Percentiles rank a stretch among this genome's conserved stretches.
Evolutionary conservation across 2,797 vertebrate species (phyloP).

Genomic region (Bucorvus abyssinicus): DNA sequence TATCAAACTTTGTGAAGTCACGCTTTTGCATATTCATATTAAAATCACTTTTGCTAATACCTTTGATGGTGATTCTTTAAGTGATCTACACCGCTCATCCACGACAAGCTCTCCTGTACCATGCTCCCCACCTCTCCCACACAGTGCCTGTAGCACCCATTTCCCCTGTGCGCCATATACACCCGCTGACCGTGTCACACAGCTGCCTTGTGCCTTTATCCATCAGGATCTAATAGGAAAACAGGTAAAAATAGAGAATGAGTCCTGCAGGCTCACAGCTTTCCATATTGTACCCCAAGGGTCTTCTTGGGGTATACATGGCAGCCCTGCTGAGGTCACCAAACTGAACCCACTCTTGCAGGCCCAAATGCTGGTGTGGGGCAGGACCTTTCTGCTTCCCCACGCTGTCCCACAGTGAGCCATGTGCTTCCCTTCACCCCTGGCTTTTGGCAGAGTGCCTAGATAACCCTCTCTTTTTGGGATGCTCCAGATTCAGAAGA

Average conservation of each 20-base stretch:
- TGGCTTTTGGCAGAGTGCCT: neutral
- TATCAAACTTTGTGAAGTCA: neutral
- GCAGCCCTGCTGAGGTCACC: neutral
- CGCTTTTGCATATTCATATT: neutral
- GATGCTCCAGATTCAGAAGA: neutral
- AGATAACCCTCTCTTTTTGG: neutral
- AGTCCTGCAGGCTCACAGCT: neutral
- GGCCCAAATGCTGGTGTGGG: neutral
- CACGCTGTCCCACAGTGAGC: neutral
- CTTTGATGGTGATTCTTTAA: neutral
- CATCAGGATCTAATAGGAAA: neutral
- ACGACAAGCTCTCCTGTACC: neutral
- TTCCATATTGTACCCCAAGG: neutral
- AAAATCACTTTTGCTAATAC: neutral
- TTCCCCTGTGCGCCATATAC: neutral
- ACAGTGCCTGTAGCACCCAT: fast-evolving
- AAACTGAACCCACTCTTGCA: fast-evolving
- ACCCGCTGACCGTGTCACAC: neutral
- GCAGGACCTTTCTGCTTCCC: neutral
- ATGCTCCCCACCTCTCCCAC: neutral
- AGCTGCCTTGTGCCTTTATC: neutral
- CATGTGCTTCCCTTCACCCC: neutral
- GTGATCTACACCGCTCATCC: neutral
- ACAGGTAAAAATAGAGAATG: neutral
- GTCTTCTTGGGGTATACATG: neutral